Percentiles rank a stretch among this genome's conserved stretches.
These are phyloP conservation scores for Chaetura pelagica DNA, from an alignment of 2,113 vertebrate species.

Conservation along the genomic window DNA sequence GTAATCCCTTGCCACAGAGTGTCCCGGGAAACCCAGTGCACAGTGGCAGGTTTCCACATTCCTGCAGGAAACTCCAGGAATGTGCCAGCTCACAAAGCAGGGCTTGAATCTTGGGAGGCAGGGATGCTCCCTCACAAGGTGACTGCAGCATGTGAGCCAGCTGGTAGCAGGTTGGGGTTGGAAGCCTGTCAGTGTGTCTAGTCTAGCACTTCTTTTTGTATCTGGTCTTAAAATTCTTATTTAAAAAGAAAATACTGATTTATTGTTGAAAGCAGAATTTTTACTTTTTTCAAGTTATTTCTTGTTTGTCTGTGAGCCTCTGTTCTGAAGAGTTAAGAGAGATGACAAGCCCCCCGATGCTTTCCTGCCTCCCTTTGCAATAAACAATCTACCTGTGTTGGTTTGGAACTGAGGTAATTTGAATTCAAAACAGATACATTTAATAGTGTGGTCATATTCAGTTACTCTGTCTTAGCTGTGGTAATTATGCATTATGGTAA, in stretches of 20 bases:
- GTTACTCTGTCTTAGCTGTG: not conserved
- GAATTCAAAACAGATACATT: not conserved
- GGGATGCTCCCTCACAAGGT: too few species aligned
- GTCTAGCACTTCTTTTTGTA: not conserved
- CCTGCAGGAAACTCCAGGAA: not conserved
- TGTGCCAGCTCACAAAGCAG: accelerated
- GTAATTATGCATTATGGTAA: not conserved
- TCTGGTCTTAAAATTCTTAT: not conserved
- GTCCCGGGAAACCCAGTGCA: not conserved
- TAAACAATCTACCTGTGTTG: too few species aligned
- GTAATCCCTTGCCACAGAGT: not conserved
- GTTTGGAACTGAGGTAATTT: too few species aligned
- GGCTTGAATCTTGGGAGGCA: accelerated
- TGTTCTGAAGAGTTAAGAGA: not conserved
- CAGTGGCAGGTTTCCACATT: not conserved
- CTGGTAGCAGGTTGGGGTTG: too few species aligned
- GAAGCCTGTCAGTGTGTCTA: too few species aligned
- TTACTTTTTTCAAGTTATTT: not conserved
- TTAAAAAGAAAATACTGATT: not conserved
- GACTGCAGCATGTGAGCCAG: accelerated
- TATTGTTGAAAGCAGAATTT: not conserved
- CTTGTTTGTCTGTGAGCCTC: not conserved
- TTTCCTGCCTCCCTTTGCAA: not conserved
- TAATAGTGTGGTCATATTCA: not conserved
- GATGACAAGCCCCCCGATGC: not conserved